Evolutionary conservation across 2,888 invertebrate genomes (phyloP).

Genomic region (Desoria tigrina): DNA sequence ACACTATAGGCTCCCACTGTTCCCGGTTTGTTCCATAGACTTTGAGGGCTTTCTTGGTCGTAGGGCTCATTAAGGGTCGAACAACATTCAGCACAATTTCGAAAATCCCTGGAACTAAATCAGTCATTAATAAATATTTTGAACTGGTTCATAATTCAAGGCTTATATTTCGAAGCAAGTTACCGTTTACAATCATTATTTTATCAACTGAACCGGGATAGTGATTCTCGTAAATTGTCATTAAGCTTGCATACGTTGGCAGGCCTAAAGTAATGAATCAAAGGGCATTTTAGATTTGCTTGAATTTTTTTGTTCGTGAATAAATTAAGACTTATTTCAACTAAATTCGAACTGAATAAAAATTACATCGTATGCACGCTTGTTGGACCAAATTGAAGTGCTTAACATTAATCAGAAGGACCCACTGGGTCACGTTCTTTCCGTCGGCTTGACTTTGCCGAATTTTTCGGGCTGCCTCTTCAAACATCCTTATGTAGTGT

Average conservation of each 20-base stretch:
- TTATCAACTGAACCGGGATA: slow-evolving; percentile 10
- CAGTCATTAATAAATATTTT: not conserved
- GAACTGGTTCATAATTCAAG: not conserved
- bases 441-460: not conserved
- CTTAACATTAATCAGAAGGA: not conserved
- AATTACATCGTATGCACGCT: slow-evolving; percentile 12
- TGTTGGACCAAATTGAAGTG: slow-evolving; percentile 10
- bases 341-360: not conserved
- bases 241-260: slow-evolving; percentile 3
- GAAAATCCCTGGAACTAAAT: slow-evolving; percentile 6
- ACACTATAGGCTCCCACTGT: not conserved
- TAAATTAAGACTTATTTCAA: too few relatives aligned
- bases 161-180: too few relatives aligned
- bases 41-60: not conserved
- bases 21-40: slow-evolving; percentile 3
- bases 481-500: slow-evolving; percentile 4
- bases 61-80: not conserved
- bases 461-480: slow-evolving; percentile 2
- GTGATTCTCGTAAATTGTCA: slow-evolving; percentile 6
- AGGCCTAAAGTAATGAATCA: too few relatives aligned
- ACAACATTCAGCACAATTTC: slow-evolving; percentile 3
- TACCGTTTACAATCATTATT: slow-evolving; percentile 7
- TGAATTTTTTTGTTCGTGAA: not conserved
- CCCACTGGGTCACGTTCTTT: slow-evolving; percentile 9
- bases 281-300: too few relatives aligned